phyloP scores from a whole-genome alignment of 1,140 invertebrate species.

The Colletes latitarsis region DNA sequence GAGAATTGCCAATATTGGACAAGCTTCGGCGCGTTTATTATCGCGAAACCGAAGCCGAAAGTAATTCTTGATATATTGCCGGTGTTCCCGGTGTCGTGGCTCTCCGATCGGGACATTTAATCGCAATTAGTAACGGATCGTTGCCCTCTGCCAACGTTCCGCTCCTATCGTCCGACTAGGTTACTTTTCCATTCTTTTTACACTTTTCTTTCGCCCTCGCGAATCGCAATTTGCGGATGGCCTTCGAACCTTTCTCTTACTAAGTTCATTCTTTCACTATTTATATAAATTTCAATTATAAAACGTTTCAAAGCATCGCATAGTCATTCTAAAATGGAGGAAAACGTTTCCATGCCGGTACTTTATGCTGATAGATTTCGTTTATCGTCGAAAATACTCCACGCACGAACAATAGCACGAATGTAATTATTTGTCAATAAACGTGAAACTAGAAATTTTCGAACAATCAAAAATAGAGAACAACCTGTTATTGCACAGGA shows the following conservation, averaged over 20 bases:
- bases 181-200: neutral
- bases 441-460: too few relatives aligned
- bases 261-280: too few relatives aligned
- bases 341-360: too few relatives aligned
- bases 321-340: too few relatives aligned
- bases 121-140: slow-evolving; percentile 49
- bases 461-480: too few relatives aligned
- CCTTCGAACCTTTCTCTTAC: neutral
- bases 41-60: slow-evolving; percentile 50
- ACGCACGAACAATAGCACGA: too few relatives aligned
- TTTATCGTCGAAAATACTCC: too few relatives aligned
- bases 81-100: slow-evolving; percentile 20
- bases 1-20: slow-evolving; percentile 67
- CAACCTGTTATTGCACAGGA: too few relatives aligned
- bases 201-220: neutral
- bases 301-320: too few relatives aligned
- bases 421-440: too few relatives aligned
- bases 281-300: too few relatives aligned
- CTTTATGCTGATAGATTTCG: too few relatives aligned
- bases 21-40: slow-evolving; percentile 60
- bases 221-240: neutral
- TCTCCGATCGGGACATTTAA: slow-evolving; percentile 46
- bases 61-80: slow-evolving; percentile 61
- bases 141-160: neutral
- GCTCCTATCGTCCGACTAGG: neutral